Percentiles rank a stretch among this genome's conserved stretches.
phyloP scores from a whole-genome alignment of 2,888 invertebrate species.

The Lottia gigantea region DNA sequence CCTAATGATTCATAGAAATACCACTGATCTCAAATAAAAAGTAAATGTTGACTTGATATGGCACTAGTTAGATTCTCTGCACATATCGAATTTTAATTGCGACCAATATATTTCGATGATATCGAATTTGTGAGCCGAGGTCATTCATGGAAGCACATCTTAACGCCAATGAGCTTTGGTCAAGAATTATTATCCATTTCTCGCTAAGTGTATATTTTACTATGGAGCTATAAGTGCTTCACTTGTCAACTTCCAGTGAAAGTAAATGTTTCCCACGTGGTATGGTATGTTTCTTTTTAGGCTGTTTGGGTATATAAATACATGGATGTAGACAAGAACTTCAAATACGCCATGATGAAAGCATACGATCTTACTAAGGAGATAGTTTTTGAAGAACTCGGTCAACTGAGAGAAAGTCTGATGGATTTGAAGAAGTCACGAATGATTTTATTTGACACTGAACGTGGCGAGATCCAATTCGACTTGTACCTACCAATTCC shows the following conservation, averaged over 20 bases:
- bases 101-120: neutral
- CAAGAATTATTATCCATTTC: no score
- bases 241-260: no score
- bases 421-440: conserved; percentile 55
- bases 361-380: conserved; percentile 33
- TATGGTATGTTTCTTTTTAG: conserved; percentile 31
- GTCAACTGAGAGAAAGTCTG: conserved; percentile 39
- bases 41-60: neutral
- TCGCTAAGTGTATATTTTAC: no score
- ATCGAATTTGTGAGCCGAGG: no score
- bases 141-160: no score
- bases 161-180: no score
- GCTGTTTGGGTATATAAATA: conserved; percentile 45
- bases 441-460: conserved; percentile 57
- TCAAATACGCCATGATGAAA: conserved; percentile 31
- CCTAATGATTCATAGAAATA: neutral
- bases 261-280: neutral
- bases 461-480: conserved; percentile 58
- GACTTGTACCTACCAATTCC: conserved; percentile 54
- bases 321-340: conserved; percentile 43
- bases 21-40: neutral
- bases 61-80: neutral
- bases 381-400: conserved; percentile 40
- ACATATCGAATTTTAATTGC: neutral
- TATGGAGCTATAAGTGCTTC: no score